A percentile compares a stretch with the other conserved stretches of the same genome.
These are phyloP conservation scores for Ganaspis brasiliensis DNA, from an alignment of 2,888 invertebrate species.

Conservation along the genomic window DNA sequence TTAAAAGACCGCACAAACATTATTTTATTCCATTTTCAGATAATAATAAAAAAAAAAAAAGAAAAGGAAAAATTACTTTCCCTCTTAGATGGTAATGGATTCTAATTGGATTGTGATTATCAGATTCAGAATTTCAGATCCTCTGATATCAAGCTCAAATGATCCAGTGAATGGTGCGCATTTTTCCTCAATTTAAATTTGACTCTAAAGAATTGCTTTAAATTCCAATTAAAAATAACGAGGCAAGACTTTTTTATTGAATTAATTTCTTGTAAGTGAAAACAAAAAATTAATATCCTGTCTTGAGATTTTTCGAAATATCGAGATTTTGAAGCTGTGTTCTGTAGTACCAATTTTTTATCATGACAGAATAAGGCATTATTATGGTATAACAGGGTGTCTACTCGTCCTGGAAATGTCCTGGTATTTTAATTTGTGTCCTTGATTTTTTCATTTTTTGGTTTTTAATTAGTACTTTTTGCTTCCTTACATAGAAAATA, in stretches of 20 bases:
- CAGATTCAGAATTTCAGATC: slow-evolving; percentile 5
- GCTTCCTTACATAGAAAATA: too few species aligned
- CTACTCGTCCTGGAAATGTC: too few species aligned
- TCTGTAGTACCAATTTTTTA: too few species aligned
- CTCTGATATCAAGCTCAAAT: background rate
- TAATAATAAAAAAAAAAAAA: background rate
- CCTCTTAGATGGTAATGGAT: slow-evolving; percentile 2
- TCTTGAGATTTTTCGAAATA: too few species aligned
- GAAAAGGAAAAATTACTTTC: background rate
- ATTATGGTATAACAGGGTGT: too few species aligned
- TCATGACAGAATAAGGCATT: too few species aligned
- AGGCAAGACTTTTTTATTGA: background rate
- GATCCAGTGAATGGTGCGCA: background rate
- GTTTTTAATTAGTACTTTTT: too few species aligned
- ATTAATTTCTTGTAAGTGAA: background rate
- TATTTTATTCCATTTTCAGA: slow-evolving; percentile 21
- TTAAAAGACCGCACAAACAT: slow-evolving; percentile 7
- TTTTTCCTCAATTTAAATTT: background rate
- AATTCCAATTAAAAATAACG: slow-evolving; percentile 7
- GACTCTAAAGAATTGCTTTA: background rate
- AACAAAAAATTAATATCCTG: too few species aligned
- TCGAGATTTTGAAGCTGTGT: too few species aligned
- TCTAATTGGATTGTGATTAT: slow-evolving; percentile 11
- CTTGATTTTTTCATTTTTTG: too few species aligned
- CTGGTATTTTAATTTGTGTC: too few species aligned